Evolutionary conservation across 2,113 vertebrate species (phyloP).

Genomic region (Rousettus leschenaultii): DNA sequence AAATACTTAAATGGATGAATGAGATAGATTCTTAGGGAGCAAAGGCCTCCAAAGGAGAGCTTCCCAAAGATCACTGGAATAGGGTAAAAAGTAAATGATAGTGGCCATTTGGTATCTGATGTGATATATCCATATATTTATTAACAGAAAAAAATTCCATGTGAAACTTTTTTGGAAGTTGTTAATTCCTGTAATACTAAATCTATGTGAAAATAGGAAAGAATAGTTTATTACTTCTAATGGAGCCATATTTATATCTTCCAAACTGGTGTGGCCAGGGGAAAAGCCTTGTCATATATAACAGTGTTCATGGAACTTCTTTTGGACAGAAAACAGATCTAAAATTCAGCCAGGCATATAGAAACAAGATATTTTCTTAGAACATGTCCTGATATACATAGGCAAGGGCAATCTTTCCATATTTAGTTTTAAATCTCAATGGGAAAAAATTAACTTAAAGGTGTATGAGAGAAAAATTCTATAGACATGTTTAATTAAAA

Average conservation of each 20-base stretch:
- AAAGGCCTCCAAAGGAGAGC: not conserved
- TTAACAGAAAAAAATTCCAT: not conserved
- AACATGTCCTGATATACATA: not conserved
- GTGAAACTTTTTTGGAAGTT: not conserved
- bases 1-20: not conserved
- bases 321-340: not conserved
- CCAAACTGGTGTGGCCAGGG: not conserved
- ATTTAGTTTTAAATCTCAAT: slow-evolving; percentile 61
- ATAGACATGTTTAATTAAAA: slow-evolving; percentile 70
- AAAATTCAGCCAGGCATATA: not conserved
- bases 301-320: not conserved
- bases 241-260: not conserved
- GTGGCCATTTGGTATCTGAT: not conserved
- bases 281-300: not conserved
- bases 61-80: not conserved
- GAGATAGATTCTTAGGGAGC: not conserved
- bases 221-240: not conserved
- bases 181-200: not conserved
- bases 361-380: slow-evolving; percentile 44
- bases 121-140: not conserved
- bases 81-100: not conserved
- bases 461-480: slow-evolving; percentile 46
- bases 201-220: not conserved
- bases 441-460: slow-evolving; percentile 61
- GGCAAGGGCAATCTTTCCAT: not conserved